These are phyloP conservation scores for Protaetia brevitarsis DNA, from an alignment of 1,140 invertebrate genomes.

Conservation along the genomic window DNA sequence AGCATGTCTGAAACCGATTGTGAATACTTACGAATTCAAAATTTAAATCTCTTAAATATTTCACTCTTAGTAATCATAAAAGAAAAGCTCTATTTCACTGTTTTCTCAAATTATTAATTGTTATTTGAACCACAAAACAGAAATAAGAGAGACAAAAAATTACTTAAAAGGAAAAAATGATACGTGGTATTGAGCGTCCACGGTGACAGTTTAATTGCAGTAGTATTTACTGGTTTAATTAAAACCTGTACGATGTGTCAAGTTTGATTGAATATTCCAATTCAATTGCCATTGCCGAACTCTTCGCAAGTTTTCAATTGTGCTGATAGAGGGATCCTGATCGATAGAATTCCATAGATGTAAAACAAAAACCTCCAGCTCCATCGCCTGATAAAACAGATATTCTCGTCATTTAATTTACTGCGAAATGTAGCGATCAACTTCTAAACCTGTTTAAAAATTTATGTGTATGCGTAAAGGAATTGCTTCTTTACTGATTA, in stretches of 20 bases:
- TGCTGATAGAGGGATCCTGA: not conserved
- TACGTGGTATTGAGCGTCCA: not conserved
- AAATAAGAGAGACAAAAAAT: too few species aligned
- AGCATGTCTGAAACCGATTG: too few species aligned
- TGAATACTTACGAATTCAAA: not conserved
- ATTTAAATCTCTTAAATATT: not conserved
- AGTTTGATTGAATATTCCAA: not conserved
- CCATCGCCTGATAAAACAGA: not conserved
- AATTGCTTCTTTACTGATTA: too few species aligned
- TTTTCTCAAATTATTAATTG: too few species aligned
- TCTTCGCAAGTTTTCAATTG: not conserved
- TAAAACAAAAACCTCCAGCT: not conserved
- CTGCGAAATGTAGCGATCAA: not conserved
- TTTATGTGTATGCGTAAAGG: not conserved
- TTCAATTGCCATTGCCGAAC: not conserved
- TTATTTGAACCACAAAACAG: too few species aligned
- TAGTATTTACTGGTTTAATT: too few species aligned
- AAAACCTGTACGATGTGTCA: too few species aligned
- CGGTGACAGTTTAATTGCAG: too few species aligned
- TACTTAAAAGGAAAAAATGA: too few species aligned
- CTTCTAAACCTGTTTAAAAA: not conserved
- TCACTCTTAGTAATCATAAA: not conserved
- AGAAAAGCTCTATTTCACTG: not conserved
- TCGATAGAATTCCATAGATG: not conserved
- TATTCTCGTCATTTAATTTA: not conserved